These are phyloP conservation scores for Choristoneura rosaceana DNA, from an alignment of 2,888 invertebrate species.

Conservation along the genomic window DNA sequence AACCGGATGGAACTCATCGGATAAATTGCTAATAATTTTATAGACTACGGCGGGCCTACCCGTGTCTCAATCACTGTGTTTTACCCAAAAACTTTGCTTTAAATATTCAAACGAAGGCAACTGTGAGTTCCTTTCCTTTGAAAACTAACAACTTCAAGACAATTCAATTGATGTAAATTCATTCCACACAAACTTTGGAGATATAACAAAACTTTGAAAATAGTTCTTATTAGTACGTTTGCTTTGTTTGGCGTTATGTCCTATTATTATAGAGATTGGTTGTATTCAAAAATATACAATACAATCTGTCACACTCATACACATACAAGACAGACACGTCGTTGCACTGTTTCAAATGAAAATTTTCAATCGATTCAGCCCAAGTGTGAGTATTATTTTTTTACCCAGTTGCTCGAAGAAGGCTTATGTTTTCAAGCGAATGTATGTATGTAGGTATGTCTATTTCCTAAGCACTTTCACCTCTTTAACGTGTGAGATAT, in stretches of 20 bases:
- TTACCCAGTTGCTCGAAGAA: too few relatives aligned
- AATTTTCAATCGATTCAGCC: too few relatives aligned
- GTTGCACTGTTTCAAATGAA: too few relatives aligned
- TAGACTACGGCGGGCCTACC: background rate
- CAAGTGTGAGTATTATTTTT: too few relatives aligned
- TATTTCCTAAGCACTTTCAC: too few relatives aligned
- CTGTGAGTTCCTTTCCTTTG: constrained; percentile 10
- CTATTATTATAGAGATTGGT: background rate
- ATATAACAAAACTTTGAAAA: constrained; percentile 13
- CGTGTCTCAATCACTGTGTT: background rate
- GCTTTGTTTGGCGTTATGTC: background rate
- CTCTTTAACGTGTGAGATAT: too few relatives aligned
- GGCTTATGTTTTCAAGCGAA: too few relatives aligned
- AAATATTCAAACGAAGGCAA: constrained; percentile 5
- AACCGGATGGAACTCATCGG: background rate
- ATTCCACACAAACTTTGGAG: constrained; percentile 10
- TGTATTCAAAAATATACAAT: background rate
- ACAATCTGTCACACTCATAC: too few relatives aligned
- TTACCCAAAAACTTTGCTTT: background rate
- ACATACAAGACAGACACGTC: too few relatives aligned
- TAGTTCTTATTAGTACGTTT: background rate
- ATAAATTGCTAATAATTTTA: background rate
- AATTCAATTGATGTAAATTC: constrained; percentile 17
- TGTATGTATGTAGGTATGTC: too few relatives aligned
- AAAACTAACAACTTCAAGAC: constrained; percentile 17